Conservation (phyloP, 2,888 invertebrate genomes). For the Tetragonula carbonaria region DNA sequence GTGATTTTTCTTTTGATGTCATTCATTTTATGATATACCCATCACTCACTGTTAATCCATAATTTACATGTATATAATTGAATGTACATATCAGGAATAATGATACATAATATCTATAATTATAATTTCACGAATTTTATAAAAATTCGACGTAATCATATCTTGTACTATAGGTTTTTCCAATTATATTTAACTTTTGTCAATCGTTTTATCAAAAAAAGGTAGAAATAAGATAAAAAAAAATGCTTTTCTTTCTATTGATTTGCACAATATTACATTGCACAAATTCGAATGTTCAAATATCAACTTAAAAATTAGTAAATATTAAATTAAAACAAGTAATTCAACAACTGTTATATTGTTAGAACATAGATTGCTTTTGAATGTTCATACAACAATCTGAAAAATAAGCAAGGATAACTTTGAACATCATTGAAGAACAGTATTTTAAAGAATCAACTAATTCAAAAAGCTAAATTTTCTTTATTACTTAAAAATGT, state of each 20-base stretch:
- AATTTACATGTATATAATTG: constrained; percentile 29
- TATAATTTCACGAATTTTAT: constrained; percentile 29
- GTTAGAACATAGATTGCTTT: constrained; percentile 22
- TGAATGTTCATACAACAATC: constrained; percentile 9
- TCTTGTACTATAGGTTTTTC: not conserved
- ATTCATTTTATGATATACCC: constrained; percentile 39
- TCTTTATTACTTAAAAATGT: constrained; percentile 50
- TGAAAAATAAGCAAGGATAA: constrained; percentile 37
- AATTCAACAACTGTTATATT: constrained; percentile 30
- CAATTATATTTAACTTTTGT: not conserved
- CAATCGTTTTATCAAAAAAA: constrained; percentile 9
- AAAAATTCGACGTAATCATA: constrained; percentile 15
- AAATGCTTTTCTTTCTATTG: not conserved
- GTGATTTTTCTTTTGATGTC: constrained; percentile 20
- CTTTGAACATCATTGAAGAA: constrained; percentile 34
- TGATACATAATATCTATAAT: constrained; percentile 28
- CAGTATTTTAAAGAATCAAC: constrained; percentile 31
- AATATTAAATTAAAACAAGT: constrained; percentile 37
- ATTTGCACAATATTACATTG: constrained; percentile 20
- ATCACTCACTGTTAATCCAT: constrained; percentile 28
- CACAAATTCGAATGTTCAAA: not conserved
- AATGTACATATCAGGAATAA: constrained; percentile 17
- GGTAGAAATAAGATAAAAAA: constrained; percentile 6
- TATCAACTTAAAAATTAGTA: constrained; percentile 27
- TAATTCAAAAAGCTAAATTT: constrained; percentile 49